Evolutionary conservation across 2,113 vertebrate genomes (phyloP), one percentile per base, ranked within the genome.

Genomic region (Burhinus oedicnemus): DNA sequence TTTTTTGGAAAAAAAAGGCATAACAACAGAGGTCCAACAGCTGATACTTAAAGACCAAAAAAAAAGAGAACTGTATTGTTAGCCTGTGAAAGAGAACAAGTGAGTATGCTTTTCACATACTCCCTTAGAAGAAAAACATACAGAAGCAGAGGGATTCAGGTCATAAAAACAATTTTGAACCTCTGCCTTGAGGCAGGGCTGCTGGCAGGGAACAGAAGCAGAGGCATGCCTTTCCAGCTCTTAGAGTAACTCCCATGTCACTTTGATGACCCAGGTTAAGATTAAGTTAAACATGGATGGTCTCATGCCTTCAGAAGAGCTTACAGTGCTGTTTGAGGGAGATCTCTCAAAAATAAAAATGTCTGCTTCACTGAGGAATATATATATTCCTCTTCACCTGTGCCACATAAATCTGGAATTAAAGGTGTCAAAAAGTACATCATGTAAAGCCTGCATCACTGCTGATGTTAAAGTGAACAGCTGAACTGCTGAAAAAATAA

Each of bases 401-500:
- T 61, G 52, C 45, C 62, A 84, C 55, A 89, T 55, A 88, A 79
- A 89, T 91, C 60, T 81, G 51, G 36, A 95, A 93, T 84, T 83
- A 83, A 89, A 86, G 42, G 65, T 61, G 57, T 68, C 1, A 3
- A 49, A 78, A 93, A 93, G 23, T 22, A 23, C 26, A 23, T 68
- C 60, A 87, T 27, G 32, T 34, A 87, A 81, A 92, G n/a, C 47
- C 72, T 60, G 36, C 9, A 22, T 57, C 15, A 38, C 19, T 60
- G 30, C 11, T 82, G 54, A 52, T 3, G 18, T 81, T 87, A 64
- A 92, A 84, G 42, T n/a, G 27, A 96, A 77, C 54, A 86, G 44
- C 38, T 49, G 54, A 93, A 65, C 42, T 68, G 47, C 51, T 93
- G 71, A 88, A 81, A 89, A 96, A 89, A 83, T 72, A 83, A 74